Evolutionary conservation across 2,888 invertebrate species (phyloP), one percentile per base, ranked within the genome.

Genomic region (Xiphydria camelus): DNA sequence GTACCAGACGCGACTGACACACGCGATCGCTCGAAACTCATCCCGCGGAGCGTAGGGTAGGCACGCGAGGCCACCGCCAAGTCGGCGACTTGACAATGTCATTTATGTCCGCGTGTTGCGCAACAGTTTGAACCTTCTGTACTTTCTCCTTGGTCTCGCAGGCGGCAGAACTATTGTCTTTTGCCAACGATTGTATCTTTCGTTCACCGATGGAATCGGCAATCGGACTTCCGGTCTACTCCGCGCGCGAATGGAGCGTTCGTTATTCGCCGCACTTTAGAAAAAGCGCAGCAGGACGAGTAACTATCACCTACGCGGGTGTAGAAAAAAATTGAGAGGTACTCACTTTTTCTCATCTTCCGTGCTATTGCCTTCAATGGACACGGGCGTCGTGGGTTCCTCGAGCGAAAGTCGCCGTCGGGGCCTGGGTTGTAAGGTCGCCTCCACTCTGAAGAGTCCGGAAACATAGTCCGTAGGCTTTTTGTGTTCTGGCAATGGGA

Each of bases 401-500:
- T 70, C 68, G 46, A 70, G 56, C 41, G 66, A 68, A 34, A 68
- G 53, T 48, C 65, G 63, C 37, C 65, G 65, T 53, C 75, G 67
- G 18, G 78, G 75, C 62, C 80, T 73, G 10, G 80, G 77, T 54
- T 78, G 77, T 39, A 79, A 72, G 21, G 78, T 78, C 37, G 80
- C 76, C 59, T 83, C 82, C 51, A 83, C 77, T 62, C 80, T 79
- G 71, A 87, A 86, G 51, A 87, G 71, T 39, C 85, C 86, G 57
- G 79, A 77, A 61, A 88, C 84, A 70, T 85, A 88, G 70, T 87
- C 85, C 52, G 84, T 84, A 32, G 84, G 81, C 61, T 84, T 84
- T 69, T 85, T 86, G 64, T 83, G 82, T 61, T 84, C 83, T 25
- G 84, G 82, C 47, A 81, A 83, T 66, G 84, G 83, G 68, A 83